Conservation (phyloP, 1,140 invertebrate species). For the Drosophila bocqueti region DNA sequence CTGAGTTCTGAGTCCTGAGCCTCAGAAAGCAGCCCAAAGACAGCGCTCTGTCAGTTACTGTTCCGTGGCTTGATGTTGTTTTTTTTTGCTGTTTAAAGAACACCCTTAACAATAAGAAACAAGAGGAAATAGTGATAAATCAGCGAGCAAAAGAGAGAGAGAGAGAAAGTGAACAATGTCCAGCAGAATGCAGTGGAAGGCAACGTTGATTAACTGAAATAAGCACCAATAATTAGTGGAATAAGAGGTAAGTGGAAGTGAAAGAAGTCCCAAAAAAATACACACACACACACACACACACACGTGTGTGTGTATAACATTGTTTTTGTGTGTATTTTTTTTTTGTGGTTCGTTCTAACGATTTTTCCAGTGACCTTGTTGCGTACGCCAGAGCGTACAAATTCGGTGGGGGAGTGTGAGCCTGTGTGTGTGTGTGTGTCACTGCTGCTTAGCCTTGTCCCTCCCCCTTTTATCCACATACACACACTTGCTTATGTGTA, state of each 20-base stretch:
- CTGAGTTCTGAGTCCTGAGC: not conserved
- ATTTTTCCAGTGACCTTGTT: constrained; percentile 85
- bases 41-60: constrained; percentile 4
- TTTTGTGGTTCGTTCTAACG: constrained; percentile 69
- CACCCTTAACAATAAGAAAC: not conserved
- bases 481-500: constrained; percentile 3
- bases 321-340: constrained; percentile 41
- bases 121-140: constrained; percentile 6
- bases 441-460: constrained; percentile 72
- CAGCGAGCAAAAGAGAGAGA: not conserved
- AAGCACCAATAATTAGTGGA: constrained; percentile 33
- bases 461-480: constrained; percentile 39
- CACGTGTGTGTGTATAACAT: constrained; percentile 59
- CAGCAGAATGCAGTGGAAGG: constrained; percentile 14
- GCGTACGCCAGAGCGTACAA: constrained; percentile 74
- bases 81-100: constrained; percentile 24
- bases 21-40: not conserved
- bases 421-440: constrained; percentile 34
- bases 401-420: constrained; percentile 26
- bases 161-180: constrained; percentile 10
- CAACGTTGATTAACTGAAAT: constrained; percentile 16
- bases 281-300: not conserved
- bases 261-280: constrained; percentile 2
- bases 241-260: constrained; percentile 25
- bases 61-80: not conserved